Base-by-base conservation (phyloP, 2,113 vertebrate species). In the Saguinus imperator region DNA sequence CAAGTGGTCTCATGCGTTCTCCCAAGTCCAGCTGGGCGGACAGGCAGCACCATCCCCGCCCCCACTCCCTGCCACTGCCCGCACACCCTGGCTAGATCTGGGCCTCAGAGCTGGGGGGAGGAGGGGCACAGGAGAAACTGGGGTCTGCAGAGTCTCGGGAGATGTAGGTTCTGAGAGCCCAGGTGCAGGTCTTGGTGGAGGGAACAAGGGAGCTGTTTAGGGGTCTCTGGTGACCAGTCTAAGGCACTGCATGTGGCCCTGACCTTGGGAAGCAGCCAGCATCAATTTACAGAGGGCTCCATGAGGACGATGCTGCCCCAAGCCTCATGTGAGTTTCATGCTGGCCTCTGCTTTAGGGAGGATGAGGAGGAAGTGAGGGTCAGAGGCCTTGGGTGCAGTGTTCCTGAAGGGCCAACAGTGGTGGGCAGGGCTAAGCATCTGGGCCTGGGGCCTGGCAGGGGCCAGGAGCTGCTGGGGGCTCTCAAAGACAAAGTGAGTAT, bases 281-380 rank as follows among this genome's bases (percentile, higher is more conserved):
- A 32, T 10, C 0, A 20, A 3, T 16, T 13, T 11, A 4, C 21
- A 50, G 29, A 43, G 17, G 43, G 58, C 35, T 25, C 21, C 61
- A 29, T 64, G 27, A 64, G 61, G 12, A 27, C 27, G 6, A 64
- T 5, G 12, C 61, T 64, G 21, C 10, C 27, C 75, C 8, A 16
- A 32, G 27, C 29, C 16, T 32, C 27, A 55, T 12, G 7, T 40
- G 14, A 16, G 27, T 25, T 48, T 27, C 58, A 66, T 14, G 0
- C 68, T 16, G 57, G 43, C 45, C 8, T 64, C 7, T 2, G 35
- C 57, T 58, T 37, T 7, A 37, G 57, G 61, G 35, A 57, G 23
- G 0, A 16, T 7, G 50, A 14, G 27, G 4, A 35, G 40, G 55
- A 45, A 12, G 17, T 0, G 27, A 37, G 12, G 10, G 4, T 14